A percentile compares a stretch with the other conserved stretches of the same genome.
These are phyloP conservation scores for Stomatorhinus ivindoensis DNA, from an alignment of 2,113 vertebrate genomes.

Conservation along the genomic window DNA sequence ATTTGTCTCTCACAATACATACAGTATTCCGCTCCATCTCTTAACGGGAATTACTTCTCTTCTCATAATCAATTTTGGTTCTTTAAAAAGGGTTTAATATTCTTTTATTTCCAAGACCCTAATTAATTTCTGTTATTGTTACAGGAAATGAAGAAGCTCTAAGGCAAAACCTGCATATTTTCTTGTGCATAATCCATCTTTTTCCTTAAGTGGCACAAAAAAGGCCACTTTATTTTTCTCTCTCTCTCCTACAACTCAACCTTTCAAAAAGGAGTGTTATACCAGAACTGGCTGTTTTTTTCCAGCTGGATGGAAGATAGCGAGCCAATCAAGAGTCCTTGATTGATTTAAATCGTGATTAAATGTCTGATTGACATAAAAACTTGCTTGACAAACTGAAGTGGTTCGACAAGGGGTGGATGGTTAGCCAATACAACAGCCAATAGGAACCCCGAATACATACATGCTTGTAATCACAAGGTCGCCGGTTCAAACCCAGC, in stretches of 20 bases:
- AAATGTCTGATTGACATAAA: neutral
- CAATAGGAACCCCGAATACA: neutral
- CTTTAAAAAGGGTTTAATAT: slow-evolving; percentile 1
- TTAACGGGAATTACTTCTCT: neutral
- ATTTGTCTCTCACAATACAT: neutral
- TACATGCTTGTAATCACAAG: too few relatives aligned
- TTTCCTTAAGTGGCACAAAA: neutral
- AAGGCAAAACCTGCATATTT: neutral
- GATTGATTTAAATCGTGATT: neutral
- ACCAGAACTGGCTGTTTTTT: neutral
- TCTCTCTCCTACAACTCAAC: neutral
- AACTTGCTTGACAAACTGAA: neutral
- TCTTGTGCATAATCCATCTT: neutral
- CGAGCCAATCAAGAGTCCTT: neutral
- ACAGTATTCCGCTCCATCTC: neutral
- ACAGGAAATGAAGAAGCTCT: neutral
- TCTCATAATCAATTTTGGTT: neutral
- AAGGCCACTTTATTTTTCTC: neutral
- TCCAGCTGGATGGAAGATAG: neutral
- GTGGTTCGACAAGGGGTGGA: neutral
- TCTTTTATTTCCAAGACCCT: neutral
- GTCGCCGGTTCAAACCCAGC: too few relatives aligned
- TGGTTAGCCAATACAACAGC: neutral
- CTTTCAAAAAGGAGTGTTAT: neutral
- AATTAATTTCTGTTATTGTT: slow-evolving; percentile 3